Evolutionary conservation across 2,888 invertebrate species (phyloP), one percentile per base, ranked within the genome.

Genomic region (Idaea biselata): DNA sequence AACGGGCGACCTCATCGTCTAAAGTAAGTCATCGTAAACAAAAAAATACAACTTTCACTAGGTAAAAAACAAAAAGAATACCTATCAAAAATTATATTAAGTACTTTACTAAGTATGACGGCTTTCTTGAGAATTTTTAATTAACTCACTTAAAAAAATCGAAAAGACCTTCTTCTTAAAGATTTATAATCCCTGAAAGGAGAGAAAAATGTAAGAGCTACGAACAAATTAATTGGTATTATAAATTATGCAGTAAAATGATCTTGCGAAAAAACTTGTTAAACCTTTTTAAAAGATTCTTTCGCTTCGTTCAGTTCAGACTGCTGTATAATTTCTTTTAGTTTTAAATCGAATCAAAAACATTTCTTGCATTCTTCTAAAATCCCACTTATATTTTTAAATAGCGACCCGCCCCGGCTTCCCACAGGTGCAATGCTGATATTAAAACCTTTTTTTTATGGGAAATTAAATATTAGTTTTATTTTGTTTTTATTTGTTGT

Each of bases 181-280:
- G 56, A 18, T 56, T 56, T 56, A 56, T 56, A 56, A 18, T 14
- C 62, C 58, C 61, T 61, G 6, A 57, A n/a, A 58, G 16, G 60
- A 33, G 57, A 58, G 55, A 59, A 64, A 65, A 61, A 58, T 58
- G 57, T 64, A 63, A 61, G 58, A 65, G 58, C 62, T 58, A 60
- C 62, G 55, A 58, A 31, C 58, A 59, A 66, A 63, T 63, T 69
- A 69, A 69, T 72, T 69, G 68, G 16, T 31, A 8, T 62, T 60
- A 70, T 72, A 70, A 72, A 70, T 68, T 70, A 66, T 63, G 55
- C 68, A 67, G 70, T 65, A 67, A 69, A 68, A 66, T 68, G 62
- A 65, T 67, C 63, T 16, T 33, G 59, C 64, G 61, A 58, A 63
- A 64, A 63, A 64, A 58, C 58, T 67, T 64, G 60, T 59, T 59